Conservation (phyloP, 2,797 vertebrate genomes). For the Tapirus indicus region DNA sequence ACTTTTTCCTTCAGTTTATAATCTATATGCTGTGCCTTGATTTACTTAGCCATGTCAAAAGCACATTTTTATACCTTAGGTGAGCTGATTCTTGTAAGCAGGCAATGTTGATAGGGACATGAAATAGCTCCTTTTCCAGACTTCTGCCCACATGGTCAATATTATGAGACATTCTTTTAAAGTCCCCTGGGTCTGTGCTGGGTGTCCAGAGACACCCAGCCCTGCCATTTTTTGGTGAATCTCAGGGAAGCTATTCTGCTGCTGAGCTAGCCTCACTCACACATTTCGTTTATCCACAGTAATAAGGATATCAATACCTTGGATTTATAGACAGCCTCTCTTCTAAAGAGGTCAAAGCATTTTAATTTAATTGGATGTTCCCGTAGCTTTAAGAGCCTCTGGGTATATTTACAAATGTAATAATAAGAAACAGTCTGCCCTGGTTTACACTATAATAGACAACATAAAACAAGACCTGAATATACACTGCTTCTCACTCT, state of each 20-base stretch:
- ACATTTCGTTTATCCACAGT: slow-evolving; percentile 80
- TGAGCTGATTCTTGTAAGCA: background rate
- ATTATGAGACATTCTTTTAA: background rate
- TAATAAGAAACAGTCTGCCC: slow-evolving; percentile 70
- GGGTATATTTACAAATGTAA: slow-evolving; percentile 81
- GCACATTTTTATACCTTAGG: background rate
- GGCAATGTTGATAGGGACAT: background rate
- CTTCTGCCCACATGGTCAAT: background rate
- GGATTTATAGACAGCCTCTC: slow-evolving; percentile 79
- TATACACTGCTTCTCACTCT: background rate
- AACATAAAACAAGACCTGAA: slow-evolving; percentile 75
- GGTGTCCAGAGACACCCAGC: background rate
- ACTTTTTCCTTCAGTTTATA: slow-evolving; percentile 52
- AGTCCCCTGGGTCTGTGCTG: background rate
- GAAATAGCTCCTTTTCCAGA: background rate
- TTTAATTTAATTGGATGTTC: slow-evolving; percentile 82
- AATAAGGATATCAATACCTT: slow-evolving; percentile 83
- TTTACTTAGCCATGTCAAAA: background rate
- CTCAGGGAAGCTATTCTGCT: slow-evolving; percentile 61
- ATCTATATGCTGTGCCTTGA: slow-evolving; percentile 10
- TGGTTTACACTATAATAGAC: slow-evolving; percentile 69
- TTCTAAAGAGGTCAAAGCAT: slow-evolving; percentile 82
- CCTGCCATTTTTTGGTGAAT: slow-evolving; percentile 43
- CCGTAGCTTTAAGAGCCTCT: slow-evolving; percentile 72
- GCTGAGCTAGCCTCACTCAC: slow-evolving; percentile 45